A percentile compares a stretch with the other conserved stretches of the same genome.
These are phyloP conservation scores for Chionis minor DNA, from an alignment of 2,113 vertebrate species.

Conservation along the genomic window DNA sequence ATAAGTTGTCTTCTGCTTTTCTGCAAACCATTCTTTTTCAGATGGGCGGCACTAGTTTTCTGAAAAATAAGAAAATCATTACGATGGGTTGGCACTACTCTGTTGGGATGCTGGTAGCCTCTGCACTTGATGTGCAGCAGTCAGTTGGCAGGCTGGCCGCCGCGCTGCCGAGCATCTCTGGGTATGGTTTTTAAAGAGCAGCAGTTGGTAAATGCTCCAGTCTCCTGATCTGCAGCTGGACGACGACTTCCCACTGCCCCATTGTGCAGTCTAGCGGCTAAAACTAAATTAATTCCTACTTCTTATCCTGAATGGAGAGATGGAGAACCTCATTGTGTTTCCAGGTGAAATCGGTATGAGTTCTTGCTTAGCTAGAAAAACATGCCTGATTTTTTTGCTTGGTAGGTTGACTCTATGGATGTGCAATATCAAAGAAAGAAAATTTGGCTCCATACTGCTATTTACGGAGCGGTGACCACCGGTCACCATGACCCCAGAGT, in stretches of 20 bases:
- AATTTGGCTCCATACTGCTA: background rate
- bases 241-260: background rate
- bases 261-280: background rate
- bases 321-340: background rate
- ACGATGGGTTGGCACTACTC: background rate
- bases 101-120: background rate
- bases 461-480: background rate
- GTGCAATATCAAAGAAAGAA: background rate
- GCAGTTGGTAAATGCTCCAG: background rate
- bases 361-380: background rate
- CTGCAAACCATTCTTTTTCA: background rate
- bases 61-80: background rate
- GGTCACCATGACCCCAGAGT: background rate
- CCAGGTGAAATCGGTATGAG: background rate
- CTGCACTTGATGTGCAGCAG: background rate
- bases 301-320: background rate
- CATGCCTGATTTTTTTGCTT: fast-evolving
- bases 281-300: background rate
- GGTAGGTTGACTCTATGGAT: background rate
- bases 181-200: background rate
- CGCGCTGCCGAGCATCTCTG: background rate
- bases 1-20: background rate
- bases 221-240: background rate
- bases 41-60: background rate
- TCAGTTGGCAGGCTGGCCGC: background rate